Percentiles rank a stretch among this genome's conserved stretches.
These are phyloP conservation scores for Leptoclinus maculatus DNA, from an alignment of 2,797 vertebrate genomes.

Conservation along the genomic window DNA sequence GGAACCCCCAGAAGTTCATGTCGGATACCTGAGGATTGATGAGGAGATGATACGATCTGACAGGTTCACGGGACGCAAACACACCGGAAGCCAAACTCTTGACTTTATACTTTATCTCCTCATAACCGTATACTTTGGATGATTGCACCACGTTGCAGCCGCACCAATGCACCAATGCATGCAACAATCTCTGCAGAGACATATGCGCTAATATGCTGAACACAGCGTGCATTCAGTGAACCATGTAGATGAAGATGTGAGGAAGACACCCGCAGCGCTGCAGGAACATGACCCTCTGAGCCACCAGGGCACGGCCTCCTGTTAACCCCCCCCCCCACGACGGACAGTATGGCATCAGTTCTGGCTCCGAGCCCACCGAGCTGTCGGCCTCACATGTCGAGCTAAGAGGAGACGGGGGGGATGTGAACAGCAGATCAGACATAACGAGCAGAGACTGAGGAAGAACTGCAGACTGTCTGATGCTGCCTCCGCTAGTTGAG, in stretches of 20 bases:
- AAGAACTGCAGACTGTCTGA: conserved; percentile 43
- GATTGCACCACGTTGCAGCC: too few species aligned
- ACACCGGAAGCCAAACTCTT: too few species aligned
- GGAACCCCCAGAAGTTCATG: too few species aligned
- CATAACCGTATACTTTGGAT: too few species aligned
- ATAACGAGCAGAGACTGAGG: conserved; percentile 56
- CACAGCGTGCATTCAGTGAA: too few species aligned
- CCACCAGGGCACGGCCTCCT: conserved; percentile 40
- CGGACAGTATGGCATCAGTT: conserved; percentile 48
- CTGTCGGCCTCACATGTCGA: conserved; percentile 53
- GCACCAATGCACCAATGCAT: too few species aligned
- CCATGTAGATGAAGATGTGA: background rate
- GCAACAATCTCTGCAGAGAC: too few species aligned
- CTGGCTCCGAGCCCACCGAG: conserved; percentile 62
- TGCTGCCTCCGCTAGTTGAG: conserved; percentile 35
- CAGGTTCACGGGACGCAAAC: too few species aligned
- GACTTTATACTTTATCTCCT: too few species aligned
- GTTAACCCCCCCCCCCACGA: conserved; percentile 44
- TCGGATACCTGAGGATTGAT: too few species aligned
- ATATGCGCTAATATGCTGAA: background rate
- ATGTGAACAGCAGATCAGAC: conserved; percentile 34
- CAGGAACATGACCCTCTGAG: conserved; percentile 39
- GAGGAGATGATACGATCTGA: too few species aligned
- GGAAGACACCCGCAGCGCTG: conserved; percentile 21
- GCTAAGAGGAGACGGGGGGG: conserved; percentile 49